Conservation (phyloP, 2,888 invertebrate genomes). For the Trachelus troglodyta region DNA sequence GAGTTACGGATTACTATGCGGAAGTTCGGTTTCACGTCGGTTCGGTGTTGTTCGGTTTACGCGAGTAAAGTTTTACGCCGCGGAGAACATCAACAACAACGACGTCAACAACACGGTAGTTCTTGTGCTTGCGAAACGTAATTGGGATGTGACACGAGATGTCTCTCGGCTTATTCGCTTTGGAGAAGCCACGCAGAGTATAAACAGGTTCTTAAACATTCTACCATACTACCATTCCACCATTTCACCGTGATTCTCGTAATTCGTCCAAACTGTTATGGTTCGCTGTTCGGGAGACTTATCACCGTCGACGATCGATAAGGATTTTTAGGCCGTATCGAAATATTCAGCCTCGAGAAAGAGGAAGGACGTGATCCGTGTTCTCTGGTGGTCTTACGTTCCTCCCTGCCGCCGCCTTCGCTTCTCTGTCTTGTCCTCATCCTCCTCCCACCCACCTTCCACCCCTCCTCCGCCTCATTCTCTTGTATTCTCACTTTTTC, state of each 20-base stretch:
- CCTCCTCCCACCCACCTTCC: no score
- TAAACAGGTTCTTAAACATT: conserved; percentile 9
- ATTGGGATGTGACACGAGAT: conserved; percentile 9
- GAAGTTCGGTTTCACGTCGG: not conserved
- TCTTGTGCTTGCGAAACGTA: conserved; percentile 8
- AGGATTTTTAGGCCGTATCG: no score
- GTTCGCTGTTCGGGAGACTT: no score
- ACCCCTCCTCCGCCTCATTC: conserved; percentile 47
- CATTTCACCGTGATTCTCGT: not conserved
- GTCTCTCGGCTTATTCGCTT: conserved; percentile 7
- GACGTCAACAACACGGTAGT: conserved; percentile 1
- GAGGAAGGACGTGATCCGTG: no score
- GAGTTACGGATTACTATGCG: conserved; percentile 1
- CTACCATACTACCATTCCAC: not conserved
- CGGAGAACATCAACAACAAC: not conserved
- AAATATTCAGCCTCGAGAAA: no score
- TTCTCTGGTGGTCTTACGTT: no score
- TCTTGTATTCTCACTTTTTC: conserved; percentile 22
- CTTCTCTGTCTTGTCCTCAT: no score
- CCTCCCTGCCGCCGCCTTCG: no score
- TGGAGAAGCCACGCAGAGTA: conserved; percentile 8
- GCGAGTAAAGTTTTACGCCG: not conserved
- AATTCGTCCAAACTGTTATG: not conserved
- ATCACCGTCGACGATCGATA: no score
- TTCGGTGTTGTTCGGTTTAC: not conserved